These are phyloP conservation scores for Rhinichthys osculus DNA, from an alignment of 2,797 vertebrate species.

Conservation along the genomic window DNA sequence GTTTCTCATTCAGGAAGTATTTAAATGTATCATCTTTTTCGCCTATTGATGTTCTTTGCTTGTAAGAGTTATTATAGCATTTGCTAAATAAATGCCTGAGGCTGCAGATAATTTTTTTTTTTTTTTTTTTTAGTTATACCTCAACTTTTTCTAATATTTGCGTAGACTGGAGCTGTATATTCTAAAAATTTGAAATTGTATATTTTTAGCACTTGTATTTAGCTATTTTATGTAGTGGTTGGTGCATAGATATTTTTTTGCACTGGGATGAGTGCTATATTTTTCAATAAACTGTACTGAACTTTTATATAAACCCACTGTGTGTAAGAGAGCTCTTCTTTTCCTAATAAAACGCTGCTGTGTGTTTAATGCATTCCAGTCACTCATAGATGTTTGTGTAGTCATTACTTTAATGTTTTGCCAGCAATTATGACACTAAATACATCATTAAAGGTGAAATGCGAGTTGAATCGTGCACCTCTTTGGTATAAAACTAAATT, in stretches of 20 bases:
- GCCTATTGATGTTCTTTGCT: conserved; percentile 37
- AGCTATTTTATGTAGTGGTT: conserved; percentile 73
- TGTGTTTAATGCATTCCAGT: neutral
- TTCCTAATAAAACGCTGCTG: neutral
- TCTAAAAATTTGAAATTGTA: conserved; percentile 79
- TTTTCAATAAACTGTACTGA: conserved; percentile 76
- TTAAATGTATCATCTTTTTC: conserved; percentile 49
- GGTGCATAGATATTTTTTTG: conserved; percentile 66
- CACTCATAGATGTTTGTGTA: neutral
- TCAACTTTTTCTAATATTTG: conserved; percentile 71
- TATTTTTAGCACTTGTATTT: conserved; percentile 72
- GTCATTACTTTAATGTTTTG: neutral
- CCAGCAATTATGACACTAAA: neutral
- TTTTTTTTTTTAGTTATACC: conserved; percentile 64
- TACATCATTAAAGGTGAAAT: neutral
- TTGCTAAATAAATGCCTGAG: conserved; percentile 69
- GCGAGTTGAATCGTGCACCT: neutral
- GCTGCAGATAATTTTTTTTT: conserved; percentile 75
- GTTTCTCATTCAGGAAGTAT: conserved; percentile 54
- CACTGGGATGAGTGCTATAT: conserved; percentile 74
- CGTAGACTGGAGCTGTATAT: conserved; percentile 80
- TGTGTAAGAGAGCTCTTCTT: neutral
- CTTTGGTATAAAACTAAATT: too few relatives aligned
- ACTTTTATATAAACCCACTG: conserved; percentile 78
- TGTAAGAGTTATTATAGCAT: conserved; percentile 35